Conservation (phyloP, 2,113 vertebrate genomes). For the Astatotilapia flaviijosephi region DNA sequence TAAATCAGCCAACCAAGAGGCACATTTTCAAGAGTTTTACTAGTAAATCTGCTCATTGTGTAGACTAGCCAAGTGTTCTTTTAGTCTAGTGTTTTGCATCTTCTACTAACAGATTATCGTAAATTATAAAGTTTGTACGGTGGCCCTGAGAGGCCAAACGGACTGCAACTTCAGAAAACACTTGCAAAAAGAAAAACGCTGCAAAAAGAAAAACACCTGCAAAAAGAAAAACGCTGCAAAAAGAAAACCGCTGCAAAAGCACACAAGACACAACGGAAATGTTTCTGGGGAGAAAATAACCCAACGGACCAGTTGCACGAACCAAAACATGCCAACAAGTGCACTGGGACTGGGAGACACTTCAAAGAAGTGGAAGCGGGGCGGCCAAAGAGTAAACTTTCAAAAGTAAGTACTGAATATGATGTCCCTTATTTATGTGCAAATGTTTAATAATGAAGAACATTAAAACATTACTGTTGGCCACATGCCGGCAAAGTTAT, state of each 20-base stretch:
- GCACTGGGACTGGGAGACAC: no score
- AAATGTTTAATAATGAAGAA: no score
- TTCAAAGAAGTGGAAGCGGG: no score
- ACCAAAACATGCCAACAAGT: no score
- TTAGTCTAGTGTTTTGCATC: not conserved
- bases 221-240: not conserved
- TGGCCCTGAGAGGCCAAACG: not conserved
- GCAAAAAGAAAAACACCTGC: not conserved
- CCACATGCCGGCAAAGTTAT: no score
- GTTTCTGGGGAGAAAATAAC: no score
- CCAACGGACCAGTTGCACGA: no score
- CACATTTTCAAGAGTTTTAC: not conserved
- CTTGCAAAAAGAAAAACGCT: not conserved
- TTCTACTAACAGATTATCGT: not conserved
- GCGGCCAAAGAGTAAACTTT: no score
- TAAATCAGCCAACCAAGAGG: not conserved
- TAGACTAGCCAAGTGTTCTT: not conserved
- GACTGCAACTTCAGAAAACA: not conserved
- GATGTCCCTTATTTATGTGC: no score
- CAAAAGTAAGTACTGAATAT: no score
- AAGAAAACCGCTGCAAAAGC: not conserved
- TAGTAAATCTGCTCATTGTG: not conserved
- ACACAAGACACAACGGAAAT: no score
- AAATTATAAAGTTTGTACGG: not conserved
- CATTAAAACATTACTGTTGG: no score